Evolutionary conservation across 2,113 vertebrate species (phyloP).

Genomic region (Hyla sarda): DNA sequence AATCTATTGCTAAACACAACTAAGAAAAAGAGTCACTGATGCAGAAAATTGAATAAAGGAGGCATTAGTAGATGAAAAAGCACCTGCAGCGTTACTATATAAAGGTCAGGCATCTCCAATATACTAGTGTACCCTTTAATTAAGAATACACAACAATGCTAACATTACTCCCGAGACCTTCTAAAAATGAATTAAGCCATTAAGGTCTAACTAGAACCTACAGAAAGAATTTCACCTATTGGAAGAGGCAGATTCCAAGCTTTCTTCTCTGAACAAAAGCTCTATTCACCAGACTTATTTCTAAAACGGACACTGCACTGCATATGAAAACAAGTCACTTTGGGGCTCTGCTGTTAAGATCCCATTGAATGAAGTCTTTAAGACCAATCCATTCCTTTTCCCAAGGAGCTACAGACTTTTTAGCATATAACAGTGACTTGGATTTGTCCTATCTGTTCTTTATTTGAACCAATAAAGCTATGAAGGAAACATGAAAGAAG

Average conservation of each 20-base stretch:
- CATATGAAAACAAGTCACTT: not conserved
- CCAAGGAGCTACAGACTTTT: not conserved
- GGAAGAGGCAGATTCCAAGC: constrained; percentile 38
- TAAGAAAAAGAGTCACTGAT: not conserved
- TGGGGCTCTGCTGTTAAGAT: not conserved
- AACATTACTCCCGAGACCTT: constrained; percentile 13
- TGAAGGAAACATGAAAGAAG: too few species aligned
- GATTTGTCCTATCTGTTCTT: not conserved
- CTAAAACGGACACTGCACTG: not conserved
- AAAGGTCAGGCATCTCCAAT: constrained; percentile 32
- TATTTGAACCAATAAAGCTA: not conserved
- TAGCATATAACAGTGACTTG: not conserved
- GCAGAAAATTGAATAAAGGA: not conserved
- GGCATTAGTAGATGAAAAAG: constrained; percentile 12
- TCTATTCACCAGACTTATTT: constrained; percentile 4
- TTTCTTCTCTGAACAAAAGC: constrained; percentile 22
- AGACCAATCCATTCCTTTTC: not conserved
- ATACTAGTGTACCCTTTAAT: not conserved
- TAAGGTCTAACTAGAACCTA: constrained; percentile 1
- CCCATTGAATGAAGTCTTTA: not conserved
- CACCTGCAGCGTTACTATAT: constrained; percentile 28
- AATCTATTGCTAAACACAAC: not conserved
- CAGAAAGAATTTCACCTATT: constrained; percentile 50
- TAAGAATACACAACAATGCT: constrained; percentile 41
- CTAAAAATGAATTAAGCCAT: constrained; percentile 33